These are phyloP conservation scores for Oryzias sinensis DNA, from an alignment of 2,797 vertebrate species.

Conservation along the genomic window DNA sequence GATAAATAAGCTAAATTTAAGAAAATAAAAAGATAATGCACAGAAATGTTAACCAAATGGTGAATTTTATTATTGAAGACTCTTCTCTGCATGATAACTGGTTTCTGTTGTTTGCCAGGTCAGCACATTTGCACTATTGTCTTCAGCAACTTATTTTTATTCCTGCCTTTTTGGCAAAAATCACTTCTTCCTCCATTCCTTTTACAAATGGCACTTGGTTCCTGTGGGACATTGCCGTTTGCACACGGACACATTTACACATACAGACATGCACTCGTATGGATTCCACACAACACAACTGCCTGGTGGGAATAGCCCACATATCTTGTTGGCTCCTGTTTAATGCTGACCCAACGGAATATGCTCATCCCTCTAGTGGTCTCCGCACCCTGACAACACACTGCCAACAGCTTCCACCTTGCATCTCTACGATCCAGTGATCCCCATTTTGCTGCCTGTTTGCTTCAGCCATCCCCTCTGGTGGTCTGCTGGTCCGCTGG, in stretches of 20 bases:
- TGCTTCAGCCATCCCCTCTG: slow-evolving; percentile 11
- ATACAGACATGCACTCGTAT: slow-evolving; percentile 17
- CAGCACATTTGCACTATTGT: slow-evolving; percentile 31
- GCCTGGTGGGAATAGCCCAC: slow-evolving; percentile 51
- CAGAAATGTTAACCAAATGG: too few species aligned
- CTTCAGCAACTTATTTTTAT: slow-evolving; percentile 46
- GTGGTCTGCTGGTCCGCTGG: background rate
- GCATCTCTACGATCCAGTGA: slow-evolving; percentile 16
- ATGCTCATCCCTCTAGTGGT: slow-evolving; percentile 44
- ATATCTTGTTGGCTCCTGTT: slow-evolving; percentile 62
- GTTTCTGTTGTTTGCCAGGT: slow-evolving; percentile 18
- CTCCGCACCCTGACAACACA: slow-evolving; percentile 32
- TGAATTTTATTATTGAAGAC: slow-evolving; percentile 15
- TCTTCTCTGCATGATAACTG: slow-evolving; percentile 10
- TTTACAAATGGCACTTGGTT: slow-evolving; percentile 36
- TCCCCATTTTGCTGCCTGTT: slow-evolving; percentile 15
- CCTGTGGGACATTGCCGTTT: slow-evolving; percentile 22
- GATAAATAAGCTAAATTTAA: too few species aligned
- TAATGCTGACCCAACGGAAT: slow-evolving; percentile 69
- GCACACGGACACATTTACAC: slow-evolving; percentile 19
- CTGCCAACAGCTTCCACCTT: slow-evolving; percentile 27
- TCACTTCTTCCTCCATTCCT: slow-evolving; percentile 17
- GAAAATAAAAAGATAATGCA: too few species aligned
- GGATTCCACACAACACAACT: slow-evolving; percentile 24
- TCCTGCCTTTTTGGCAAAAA: slow-evolving; percentile 36